phyloP scores from a whole-genome alignment of 2,113 vertebrate genomes.

The Erythrolamprus reginae region DNA sequence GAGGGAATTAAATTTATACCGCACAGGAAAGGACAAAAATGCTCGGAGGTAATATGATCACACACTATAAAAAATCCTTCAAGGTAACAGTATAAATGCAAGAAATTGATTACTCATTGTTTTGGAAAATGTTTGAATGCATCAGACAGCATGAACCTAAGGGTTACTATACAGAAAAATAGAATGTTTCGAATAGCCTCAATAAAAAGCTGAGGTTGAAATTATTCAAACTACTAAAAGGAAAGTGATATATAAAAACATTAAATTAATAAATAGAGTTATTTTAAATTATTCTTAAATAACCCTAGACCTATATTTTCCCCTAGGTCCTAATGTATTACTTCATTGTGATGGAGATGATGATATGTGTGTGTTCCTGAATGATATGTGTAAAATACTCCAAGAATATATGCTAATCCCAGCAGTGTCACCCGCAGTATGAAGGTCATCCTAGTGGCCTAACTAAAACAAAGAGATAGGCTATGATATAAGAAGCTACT shows the following conservation, averaged over 20 bases:
- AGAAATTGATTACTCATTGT: constrained; percentile 39
- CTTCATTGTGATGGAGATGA: background rate
- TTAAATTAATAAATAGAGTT: background rate
- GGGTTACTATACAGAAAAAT: constrained; percentile 26
- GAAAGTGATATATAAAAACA: background rate
- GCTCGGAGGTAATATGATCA: background rate
- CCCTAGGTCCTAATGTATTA: background rate
- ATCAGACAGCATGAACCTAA: constrained; percentile 42
- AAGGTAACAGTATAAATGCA: constrained; percentile 54
- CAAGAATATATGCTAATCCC: background rate
- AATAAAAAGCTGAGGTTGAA: background rate
- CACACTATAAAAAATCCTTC: constrained; percentile 40
- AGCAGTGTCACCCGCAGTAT: background rate
- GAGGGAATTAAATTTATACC: constrained; percentile 40
- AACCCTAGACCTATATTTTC: background rate
- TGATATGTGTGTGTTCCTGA: background rate
- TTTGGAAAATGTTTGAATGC: constrained; percentile 40
- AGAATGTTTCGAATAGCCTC: constrained; percentile 6
- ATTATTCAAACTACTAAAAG: background rate
- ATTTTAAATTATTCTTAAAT: background rate
- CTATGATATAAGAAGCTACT: background rate
- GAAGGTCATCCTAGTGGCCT: background rate
- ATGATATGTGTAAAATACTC: background rate
- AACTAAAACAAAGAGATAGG: background rate
- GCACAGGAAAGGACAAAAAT: constrained; percentile 27